Evolutionary conservation across 1,140 invertebrate species (phyloP).

Genomic region (Caenorhabditis inopinata): DNA sequence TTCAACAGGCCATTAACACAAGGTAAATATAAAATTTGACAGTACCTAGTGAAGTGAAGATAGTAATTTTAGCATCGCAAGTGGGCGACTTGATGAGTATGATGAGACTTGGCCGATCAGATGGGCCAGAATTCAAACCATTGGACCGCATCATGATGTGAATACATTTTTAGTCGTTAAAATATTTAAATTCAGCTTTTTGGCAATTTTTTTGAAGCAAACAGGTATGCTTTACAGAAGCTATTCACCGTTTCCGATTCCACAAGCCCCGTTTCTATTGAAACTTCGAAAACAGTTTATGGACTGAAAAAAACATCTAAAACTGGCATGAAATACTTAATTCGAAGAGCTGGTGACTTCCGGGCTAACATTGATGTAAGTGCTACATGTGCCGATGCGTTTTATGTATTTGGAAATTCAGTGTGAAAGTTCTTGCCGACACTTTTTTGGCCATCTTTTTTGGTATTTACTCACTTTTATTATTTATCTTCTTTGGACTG

Average conservation of each 20-base stretch:
- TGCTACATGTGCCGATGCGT: background rate
- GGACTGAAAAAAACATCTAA: background rate
- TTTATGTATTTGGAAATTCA: background rate
- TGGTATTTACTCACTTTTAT: slow-evolving; percentile 40
- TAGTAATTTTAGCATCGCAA: background rate
- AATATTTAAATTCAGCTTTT: too few species aligned
- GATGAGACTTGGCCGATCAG: slow-evolving; percentile 61
- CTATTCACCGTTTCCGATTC: too few species aligned
- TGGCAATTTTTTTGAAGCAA: too few species aligned
- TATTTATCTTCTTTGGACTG: slow-evolving; percentile 47
- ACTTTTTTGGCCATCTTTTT: background rate
- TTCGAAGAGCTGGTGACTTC: background rate
- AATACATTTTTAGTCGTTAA: background rate
- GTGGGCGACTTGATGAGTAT: slow-evolving; percentile 53
- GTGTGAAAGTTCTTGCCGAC: background rate
- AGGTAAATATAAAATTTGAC: background rate
- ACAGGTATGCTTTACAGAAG: background rate
- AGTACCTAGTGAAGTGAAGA: too few species aligned
- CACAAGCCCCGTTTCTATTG: background rate
- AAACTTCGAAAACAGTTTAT: background rate
- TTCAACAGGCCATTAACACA: slow-evolving; percentile 22
- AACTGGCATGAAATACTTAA: background rate
- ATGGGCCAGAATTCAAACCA: slow-evolving; percentile 51
- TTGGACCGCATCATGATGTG: slow-evolving; percentile 5
- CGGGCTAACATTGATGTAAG: slow-evolving; percentile 21